Percentiles rank a stretch among this genome's conserved stretches.
Conservation (phyloP, 2,113 vertebrate species). For the Circaetus gallicus region DNA sequence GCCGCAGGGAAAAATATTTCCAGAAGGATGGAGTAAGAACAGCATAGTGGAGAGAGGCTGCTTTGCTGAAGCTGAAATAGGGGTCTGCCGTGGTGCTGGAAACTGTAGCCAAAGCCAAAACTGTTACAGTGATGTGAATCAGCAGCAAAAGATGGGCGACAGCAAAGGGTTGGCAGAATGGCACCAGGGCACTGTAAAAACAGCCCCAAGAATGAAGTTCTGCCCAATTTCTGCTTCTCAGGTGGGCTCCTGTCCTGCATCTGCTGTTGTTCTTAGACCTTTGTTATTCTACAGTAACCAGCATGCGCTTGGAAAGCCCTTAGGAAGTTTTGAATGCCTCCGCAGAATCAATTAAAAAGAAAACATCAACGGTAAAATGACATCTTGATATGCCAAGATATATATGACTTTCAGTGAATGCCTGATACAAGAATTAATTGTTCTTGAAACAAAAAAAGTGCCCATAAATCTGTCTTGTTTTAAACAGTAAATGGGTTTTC, state of each 20-base stretch:
- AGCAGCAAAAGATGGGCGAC: background rate
- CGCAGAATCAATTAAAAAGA: background rate
- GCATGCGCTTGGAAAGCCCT: background rate
- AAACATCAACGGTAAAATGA: background rate
- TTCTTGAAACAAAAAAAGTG: slow-evolving; percentile 49
- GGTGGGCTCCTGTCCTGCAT: background rate
- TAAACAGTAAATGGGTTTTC: slow-evolving; percentile 14
- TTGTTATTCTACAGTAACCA: background rate
- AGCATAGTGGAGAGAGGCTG: background rate
- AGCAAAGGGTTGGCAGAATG: background rate
- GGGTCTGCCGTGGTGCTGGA: background rate
- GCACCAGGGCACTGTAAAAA: background rate
- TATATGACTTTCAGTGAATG: slow-evolving; percentile 9
- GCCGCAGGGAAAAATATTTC: background rate
- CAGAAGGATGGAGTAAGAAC: background rate
- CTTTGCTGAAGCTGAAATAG: background rate
- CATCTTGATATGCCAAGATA: slow-evolving; percentile 32
- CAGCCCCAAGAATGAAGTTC: background rate
- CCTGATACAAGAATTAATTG: slow-evolving; percentile 48
- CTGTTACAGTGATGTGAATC: background rate
- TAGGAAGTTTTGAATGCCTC: background rate
- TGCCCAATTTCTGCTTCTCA: background rate
- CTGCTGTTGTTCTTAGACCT: background rate
- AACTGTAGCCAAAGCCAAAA: background rate
- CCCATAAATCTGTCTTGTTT: slow-evolving; percentile 40